A percentile compares a stretch with the other conserved stretches of the same genome.
phyloP scores from a whole-genome alignment of 2,888 invertebrate genomes.

The Chrysolina americana region DNA sequence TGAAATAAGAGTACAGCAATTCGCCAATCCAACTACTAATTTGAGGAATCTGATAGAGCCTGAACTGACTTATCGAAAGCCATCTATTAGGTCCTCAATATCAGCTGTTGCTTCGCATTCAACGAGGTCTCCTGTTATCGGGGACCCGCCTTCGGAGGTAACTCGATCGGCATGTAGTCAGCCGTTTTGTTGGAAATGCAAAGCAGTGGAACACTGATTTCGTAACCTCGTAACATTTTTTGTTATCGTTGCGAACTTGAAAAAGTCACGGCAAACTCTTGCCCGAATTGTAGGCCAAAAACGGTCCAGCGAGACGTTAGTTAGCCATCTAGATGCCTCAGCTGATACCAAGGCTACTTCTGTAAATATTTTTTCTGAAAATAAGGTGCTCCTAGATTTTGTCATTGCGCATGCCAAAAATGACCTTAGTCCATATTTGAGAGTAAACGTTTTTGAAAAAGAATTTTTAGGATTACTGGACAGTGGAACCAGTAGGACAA shows the following conservation, averaged over 20 bases:
- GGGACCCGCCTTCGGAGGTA: not conserved
- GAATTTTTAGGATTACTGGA: constrained; percentile 40
- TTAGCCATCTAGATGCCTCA: constrained; percentile 6
- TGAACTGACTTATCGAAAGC: too few species aligned
- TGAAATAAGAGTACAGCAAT: too few species aligned
- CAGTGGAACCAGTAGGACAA: constrained; percentile 39
- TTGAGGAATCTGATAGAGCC: too few species aligned
- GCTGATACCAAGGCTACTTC: not conserved
- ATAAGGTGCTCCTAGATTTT: constrained; percentile 9
- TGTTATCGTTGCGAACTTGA: too few species aligned
- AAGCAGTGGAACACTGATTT: not conserved
- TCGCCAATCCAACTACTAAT: too few species aligned
- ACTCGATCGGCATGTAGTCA: not conserved
- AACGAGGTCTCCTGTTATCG: too few species aligned
- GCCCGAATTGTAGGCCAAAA: too few species aligned
- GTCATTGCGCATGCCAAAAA: constrained; percentile 26
- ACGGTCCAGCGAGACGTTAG: too few species aligned
- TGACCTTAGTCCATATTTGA: constrained; percentile 41
- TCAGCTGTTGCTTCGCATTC: too few species aligned
- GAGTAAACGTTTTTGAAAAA: constrained; percentile 36
- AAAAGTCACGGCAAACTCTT: too few species aligned
- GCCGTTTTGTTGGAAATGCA: constrained; percentile 6
- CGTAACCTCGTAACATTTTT: not conserved
- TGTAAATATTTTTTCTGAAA: not conserved
- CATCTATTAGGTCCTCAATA: too few species aligned